Percentiles rank a stretch among this genome's conserved stretches.
Conservation (phyloP, 2,113 vertebrate species). For the Erythrolamprus reginae region DNA sequence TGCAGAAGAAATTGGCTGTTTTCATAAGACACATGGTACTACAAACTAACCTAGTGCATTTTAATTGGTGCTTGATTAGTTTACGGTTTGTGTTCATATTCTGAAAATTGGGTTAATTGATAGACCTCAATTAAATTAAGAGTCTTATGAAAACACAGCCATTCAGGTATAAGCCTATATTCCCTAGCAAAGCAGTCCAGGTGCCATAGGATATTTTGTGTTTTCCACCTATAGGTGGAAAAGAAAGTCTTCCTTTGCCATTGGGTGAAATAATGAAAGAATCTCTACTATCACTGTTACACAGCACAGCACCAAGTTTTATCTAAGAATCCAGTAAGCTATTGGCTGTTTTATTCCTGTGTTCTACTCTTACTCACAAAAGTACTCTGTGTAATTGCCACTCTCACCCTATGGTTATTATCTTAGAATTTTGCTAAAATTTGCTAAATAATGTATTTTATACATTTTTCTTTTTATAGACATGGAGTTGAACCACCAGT, state of each 20-base stretch:
- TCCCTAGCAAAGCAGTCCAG: not conserved
- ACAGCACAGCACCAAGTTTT: not conserved
- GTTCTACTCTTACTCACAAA: not conserved
- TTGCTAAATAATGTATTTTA: not conserved
- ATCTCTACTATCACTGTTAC: not conserved
- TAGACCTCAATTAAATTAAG: not conserved
- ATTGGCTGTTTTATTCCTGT: not conserved
- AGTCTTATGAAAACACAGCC: not conserved
- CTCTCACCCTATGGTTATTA: not conserved
- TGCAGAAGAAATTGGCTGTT: not conserved
- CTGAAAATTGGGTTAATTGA: not conserved
- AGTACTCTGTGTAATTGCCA: not conserved
- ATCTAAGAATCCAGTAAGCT: not conserved
- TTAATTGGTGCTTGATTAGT: not conserved
- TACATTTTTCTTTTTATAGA: constrained; percentile 56
- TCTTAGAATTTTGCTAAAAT: not conserved
- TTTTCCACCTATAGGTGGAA: not conserved
- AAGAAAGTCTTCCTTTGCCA: not conserved
- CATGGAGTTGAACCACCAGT: constrained; percentile 94
- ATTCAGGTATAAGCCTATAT: not conserved
- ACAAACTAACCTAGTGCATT: not conserved
- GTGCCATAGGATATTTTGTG: not conserved
- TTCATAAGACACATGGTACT: not conserved
- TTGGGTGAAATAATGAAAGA: not conserved
- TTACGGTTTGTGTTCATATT: not conserved